Evolutionary conservation across 2,113 vertebrate species (phyloP).

Genomic region (Acinonyx jubatus): DNA sequence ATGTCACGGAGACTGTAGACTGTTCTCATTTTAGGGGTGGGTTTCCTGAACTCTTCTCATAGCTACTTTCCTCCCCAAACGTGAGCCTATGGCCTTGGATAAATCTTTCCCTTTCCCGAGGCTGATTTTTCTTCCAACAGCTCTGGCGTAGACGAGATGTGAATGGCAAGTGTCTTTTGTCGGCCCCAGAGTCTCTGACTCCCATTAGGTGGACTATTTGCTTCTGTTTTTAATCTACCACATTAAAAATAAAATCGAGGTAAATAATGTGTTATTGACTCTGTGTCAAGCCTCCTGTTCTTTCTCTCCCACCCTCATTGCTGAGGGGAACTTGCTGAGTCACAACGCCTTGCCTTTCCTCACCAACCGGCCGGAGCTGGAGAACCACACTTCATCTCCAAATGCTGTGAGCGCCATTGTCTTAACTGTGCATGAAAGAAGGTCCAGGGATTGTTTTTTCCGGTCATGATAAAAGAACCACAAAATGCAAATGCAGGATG

Average conservation of each 20-base stretch:
- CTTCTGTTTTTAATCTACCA: not conserved
- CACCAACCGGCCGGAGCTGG: not conserved
- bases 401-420: not conserved
- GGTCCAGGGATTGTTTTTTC: not conserved
- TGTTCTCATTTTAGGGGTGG: not conserved
- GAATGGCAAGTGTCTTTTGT: not conserved
- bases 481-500: constrained; percentile 17
- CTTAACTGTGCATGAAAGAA: not conserved
- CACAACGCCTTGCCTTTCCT: not conserved
- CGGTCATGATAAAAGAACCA: not conserved
- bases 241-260: not conserved
- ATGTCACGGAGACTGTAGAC: rapidly evolving
- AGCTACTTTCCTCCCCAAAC: not conserved
- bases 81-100: not conserved
- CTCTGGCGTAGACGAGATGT: not conserved
- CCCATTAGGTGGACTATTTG: not conserved
- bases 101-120: not conserved
- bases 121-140: not conserved
- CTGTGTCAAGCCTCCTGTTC: not conserved
- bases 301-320: not conserved
- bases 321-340: not conserved
- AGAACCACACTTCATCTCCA: not conserved
- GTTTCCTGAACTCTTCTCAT: not conserved
- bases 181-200: not conserved
- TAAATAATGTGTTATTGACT: rapidly evolving